Evolutionary conservation across 2,888 invertebrate genomes (phyloP), one percentile per base, ranked within the genome.

Genomic region (Drosophila dives): DNA sequence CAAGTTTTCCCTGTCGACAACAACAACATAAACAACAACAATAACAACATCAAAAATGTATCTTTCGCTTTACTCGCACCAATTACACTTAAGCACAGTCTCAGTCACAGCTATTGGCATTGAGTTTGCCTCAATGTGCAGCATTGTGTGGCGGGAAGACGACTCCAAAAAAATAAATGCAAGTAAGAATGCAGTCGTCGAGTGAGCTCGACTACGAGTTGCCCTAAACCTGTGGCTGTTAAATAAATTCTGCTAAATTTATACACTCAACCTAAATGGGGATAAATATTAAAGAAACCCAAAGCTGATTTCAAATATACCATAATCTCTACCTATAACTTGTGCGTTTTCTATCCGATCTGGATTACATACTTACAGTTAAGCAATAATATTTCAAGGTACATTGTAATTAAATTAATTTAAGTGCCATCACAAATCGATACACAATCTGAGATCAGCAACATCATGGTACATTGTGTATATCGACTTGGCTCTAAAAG

Each of bases 81-180:
- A 88, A 85, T 88, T 84, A 67, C 81, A 77, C 42, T 80, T 54
- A 48, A 17, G n/a, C n/a, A n/a, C 12, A 29, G 26, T 29, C 54
- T 17, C 17, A 55, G 54, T 54, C 55, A 38, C 26, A 34, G 34
- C 50, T 32, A 36, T 40, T 64, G 62, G 45, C 75, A 65, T 45
- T 65, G 72, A 50, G 50, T 54, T 58, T 75, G 76, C 89, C 83
- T 81, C 86, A 75, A 88, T 86, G 86, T 83, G 90, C 90, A 86
- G n/a, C 83, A 53, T 33, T 63, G 70, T 76, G 76, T 71, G 71
- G 66, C 70, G 60, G 58, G 40, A 55, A 73, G 67, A 61, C 58
- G 45, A 45, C 23, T 45, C 4, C 23, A 15, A 45, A 23, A 23
- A 3, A 45, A 45, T 15, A 45, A 45, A 23, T 4, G 8, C 45